Base-by-base conservation (phyloP, 2,797 vertebrate genomes). In the Phrynocephalus guinanensis region DNA sequence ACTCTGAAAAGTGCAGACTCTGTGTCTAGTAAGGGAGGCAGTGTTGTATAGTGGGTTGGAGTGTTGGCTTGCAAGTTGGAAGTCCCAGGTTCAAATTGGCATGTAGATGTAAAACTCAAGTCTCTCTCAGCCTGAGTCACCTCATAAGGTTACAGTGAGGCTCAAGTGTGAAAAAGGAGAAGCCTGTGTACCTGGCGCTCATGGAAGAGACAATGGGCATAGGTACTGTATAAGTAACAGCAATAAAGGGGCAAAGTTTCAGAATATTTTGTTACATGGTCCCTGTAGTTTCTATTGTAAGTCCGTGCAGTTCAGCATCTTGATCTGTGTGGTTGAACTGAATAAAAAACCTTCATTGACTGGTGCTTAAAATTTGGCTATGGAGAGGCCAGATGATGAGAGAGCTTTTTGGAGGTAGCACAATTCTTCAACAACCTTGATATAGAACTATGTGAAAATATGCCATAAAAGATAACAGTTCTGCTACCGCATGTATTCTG, bases 241-340 rank as follows among this genome's bases (percentile, higher is more conserved):
- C 16, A 63, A 63, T 63, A 63, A 63, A 63, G 15, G 16, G 18
- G 18, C 20, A 63, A 63, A 63, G 92, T 92, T 93, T 94, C 86
- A 83, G 88, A 86, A 3, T 88, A 77, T 86, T 93, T 94, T 91
- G 91, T 91, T 91, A 90, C 81, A 1, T 94, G 94, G 95, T 95
- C 92, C 87, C 93, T 73, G 86, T 0, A 33, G 83, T 92, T 92
- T 94, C 82, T 50, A 82, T 90, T 3, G 7, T 28, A 85, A 79
- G 38, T 20, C 84, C 15, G 60, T 90, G 63, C 22, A 16, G 33
- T 87, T 11, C 15, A 13, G 71, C 1, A 0, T 82, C 10, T 56
- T 66, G 72, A 77, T 89, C 50, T 10, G 5, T 48, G 52, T 83
- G 56, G 80, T 4, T 89, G 84, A 87, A 3, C 4, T 22, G 66